phyloP scores from a whole-genome alignment of 2,797 vertebrate species.

The Garrulus glandarius region DNA sequence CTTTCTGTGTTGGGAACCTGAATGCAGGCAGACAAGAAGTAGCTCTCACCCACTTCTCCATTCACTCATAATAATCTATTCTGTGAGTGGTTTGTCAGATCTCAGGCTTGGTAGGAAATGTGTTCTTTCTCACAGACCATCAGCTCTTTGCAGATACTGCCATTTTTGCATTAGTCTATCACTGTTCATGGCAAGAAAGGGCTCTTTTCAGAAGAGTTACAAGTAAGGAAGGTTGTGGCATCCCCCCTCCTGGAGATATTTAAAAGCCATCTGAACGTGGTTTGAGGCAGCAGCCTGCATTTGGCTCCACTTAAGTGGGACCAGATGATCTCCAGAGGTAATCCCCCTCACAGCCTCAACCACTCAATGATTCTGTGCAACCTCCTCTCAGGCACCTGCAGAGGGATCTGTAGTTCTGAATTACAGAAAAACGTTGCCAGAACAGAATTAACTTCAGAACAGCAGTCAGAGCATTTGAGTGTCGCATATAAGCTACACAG shows the following conservation, averaged over 20 bases:
- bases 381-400: background rate
- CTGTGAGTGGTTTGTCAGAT: background rate
- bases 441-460: background rate
- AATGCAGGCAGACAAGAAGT: background rate
- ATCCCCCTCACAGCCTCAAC: background rate
- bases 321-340: background rate
- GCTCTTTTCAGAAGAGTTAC: background rate
- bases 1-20: background rate
- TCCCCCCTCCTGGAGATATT: background rate
- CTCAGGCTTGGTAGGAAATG: conserved; percentile 2
- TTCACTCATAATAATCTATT: background rate
- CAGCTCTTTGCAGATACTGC: background rate
- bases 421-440: background rate
- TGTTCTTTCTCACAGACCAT: background rate
- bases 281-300: background rate
- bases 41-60: background rate
- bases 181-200: background rate
- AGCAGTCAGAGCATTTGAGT: background rate
- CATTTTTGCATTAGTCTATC: background rate
- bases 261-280: background rate
- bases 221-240: background rate
- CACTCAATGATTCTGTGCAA: background rate
- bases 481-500: background rate
- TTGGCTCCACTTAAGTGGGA: background rate
- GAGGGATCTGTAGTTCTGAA: background rate